Percentiles rank a stretch among this genome's conserved stretches.
Conservation (phyloP, 2,888 invertebrate genomes). For the Apamea anceps region DNA sequence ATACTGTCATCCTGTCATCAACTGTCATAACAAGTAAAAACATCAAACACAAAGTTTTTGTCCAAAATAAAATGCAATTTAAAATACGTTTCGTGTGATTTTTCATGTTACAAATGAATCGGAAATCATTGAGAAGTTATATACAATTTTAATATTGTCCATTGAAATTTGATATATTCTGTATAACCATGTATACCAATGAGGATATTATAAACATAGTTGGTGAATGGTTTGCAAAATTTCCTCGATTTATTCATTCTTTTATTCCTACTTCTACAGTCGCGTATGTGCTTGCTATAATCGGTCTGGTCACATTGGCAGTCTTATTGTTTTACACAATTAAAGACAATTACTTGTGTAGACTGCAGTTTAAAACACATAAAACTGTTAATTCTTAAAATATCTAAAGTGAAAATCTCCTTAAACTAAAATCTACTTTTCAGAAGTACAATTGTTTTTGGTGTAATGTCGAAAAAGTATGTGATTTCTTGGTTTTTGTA, state of each 20-base stretch:
- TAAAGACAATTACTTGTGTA: constrained; percentile 17
- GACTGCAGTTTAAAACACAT: constrained; percentile 1
- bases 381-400: not conserved
- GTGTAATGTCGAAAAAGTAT: not conserved
- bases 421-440: not conserved
- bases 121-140: not conserved
- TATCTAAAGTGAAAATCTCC: not conserved
- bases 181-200: constrained; percentile 5
- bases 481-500: not conserved
- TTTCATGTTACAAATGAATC: not conserved
- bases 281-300: not conserved
- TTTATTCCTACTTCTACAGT: not conserved
- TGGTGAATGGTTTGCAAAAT: not conserved
- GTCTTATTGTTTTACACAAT: rapidly evolving
- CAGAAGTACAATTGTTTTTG: not conserved
- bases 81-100: not conserved
- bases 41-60: not conserved
- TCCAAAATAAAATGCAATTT: not conserved
- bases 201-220: constrained; percentile 13
- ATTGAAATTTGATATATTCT: not conserved
- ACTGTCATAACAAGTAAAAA: constrained; percentile 10
- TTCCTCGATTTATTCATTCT: not conserved
- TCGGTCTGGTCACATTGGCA: not conserved
- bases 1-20: not conserved
- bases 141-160: not conserved